Conservation (phyloP, 2,113 vertebrate species). For the Chroicocephalus ridibundus region DNA sequence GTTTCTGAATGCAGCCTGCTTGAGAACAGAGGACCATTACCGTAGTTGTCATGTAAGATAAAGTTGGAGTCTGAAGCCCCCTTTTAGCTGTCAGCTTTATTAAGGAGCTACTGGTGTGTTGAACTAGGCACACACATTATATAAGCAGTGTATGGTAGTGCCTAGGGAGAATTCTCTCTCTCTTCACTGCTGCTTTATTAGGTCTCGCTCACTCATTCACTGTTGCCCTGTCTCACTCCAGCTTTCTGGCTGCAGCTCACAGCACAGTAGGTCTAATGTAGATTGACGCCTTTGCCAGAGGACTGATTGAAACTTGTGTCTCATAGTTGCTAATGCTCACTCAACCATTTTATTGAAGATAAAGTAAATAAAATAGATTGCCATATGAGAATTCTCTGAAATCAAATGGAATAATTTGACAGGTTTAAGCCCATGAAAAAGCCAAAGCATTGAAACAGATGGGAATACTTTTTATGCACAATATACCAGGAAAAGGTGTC, state of each 20-base stretch:
- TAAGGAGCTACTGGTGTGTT: constrained; percentile 74
- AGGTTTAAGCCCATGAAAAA: constrained; percentile 76
- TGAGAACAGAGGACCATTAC: constrained; percentile 72
- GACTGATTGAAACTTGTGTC: constrained; percentile 90
- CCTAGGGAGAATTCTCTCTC: constrained; percentile 73
- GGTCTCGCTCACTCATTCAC: constrained; percentile 40
- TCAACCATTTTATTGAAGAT: constrained; percentile 97
- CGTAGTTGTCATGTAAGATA: constrained; percentile 83
- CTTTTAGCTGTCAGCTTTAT: constrained; percentile 81
- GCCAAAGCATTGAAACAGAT: constrained; percentile 61
- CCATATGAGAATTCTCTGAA: constrained; percentile 87
- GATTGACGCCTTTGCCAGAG: constrained; percentile 80
- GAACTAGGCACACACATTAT: constrained; percentile 76
- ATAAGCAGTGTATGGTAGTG: constrained; percentile 65
- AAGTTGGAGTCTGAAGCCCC: constrained; percentile 74
- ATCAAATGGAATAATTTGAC: constrained; percentile 87
- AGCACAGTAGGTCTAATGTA: constrained; percentile 76
- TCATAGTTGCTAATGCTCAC: constrained; percentile 90
- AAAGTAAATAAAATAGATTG: constrained; percentile 97
- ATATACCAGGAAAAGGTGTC: constrained; percentile 25
- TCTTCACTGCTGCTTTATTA: constrained; percentile 58
- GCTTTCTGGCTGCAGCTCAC: constrained; percentile 64
- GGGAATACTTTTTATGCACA: constrained; percentile 65
- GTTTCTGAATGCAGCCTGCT: constrained; percentile 46
- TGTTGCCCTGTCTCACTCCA: constrained; percentile 48